Evolutionary conservation across 2,797 vertebrate species (phyloP), one percentile per base, ranked within the genome.

Genomic region (Pagetopsis macropterus): DNA sequence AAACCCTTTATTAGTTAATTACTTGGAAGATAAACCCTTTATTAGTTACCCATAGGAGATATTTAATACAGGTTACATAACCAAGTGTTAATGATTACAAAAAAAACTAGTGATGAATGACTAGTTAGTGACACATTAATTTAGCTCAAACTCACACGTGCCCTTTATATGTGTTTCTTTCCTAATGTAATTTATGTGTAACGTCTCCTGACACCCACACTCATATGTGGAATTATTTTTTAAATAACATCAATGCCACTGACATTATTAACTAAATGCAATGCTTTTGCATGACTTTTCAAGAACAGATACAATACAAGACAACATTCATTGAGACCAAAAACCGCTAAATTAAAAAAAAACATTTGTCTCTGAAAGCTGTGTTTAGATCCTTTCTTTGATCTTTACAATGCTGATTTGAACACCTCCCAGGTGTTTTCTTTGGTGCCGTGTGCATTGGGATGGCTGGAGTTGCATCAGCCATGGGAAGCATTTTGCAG

Each of bases 401-500:
- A 14, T 45, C 59, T 44, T 6, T 19, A 15, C 63, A 2, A 4
- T 63, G 12, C 4, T n/a, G 1, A 16, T 9, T 59, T 23, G 0
- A 16, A 40, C 15, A n/a, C 43, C 40, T 65, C 23, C 1, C 72
- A 99, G 98, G 97, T 92, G 90, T 99, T 8, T 94, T 98, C 54
- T 99, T 92, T 78, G 98, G 98, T 3, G 91, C 12, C 9, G 5
- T 97, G 27, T 99, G 98, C 75, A 97, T 99, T n/a, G 96, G 92
- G 43, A 99, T 99, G 98, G 96, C 98, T 79, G 98, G 92, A 0
- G 2, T 99, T 71, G 97, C 98, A 1, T 99, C 98, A 31, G 1
- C 92, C 1, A 91, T 99, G 95, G 97, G 96, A 83, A 91, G 88
- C 51, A 75, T 99, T 91, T 84, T 99, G 76, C 97, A 99, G 96